Evolutionary conservation across 2,797 vertebrate genomes (phyloP).

Genomic region (Sebastolobus altivelis): DNA sequence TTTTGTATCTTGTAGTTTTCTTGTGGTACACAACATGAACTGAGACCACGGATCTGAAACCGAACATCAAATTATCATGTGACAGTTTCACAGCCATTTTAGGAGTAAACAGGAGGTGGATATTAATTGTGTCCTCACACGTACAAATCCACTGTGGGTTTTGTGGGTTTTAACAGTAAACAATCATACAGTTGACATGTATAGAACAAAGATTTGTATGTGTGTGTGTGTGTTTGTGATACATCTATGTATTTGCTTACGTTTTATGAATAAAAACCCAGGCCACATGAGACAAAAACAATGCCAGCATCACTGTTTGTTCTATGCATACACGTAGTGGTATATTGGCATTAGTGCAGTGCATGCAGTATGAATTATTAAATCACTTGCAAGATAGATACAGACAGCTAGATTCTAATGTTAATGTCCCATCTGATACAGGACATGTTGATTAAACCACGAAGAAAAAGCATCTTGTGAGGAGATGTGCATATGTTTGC

Average conservation of each 20-base stretch:
- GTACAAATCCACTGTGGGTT: constrained; percentile 28
- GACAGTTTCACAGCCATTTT: constrained; percentile 28
- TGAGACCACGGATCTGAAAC: not conserved
- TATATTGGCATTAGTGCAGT: not conserved
- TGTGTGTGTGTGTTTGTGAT: not conserved
- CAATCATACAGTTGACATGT: not conserved
- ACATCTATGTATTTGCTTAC: not conserved
- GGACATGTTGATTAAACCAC: constrained; percentile 16
- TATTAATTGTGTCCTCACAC: constrained; percentile 38
- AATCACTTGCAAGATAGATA: not conserved
- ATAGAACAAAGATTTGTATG: not conserved
- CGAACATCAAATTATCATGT: constrained; percentile 9
- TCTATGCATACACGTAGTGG: not conserved
- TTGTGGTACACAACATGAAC: not conserved
- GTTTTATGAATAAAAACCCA: not conserved
- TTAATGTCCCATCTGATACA: constrained; percentile 5
- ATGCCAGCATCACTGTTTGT: not conserved
- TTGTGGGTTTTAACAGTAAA: constrained; percentile 19
- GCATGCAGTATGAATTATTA: not conserved
- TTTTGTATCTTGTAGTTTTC: not conserved
- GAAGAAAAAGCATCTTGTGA: constrained; percentile 18
- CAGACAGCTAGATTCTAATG: constrained; percentile 1
- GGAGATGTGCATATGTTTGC: constrained; percentile 46
- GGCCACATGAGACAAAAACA: not conserved
- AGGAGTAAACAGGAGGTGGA: constrained; percentile 22